These are phyloP conservation scores for Ophion ventricosus DNA, from an alignment of 2,888 invertebrate genomes.

Conservation along the genomic window DNA sequence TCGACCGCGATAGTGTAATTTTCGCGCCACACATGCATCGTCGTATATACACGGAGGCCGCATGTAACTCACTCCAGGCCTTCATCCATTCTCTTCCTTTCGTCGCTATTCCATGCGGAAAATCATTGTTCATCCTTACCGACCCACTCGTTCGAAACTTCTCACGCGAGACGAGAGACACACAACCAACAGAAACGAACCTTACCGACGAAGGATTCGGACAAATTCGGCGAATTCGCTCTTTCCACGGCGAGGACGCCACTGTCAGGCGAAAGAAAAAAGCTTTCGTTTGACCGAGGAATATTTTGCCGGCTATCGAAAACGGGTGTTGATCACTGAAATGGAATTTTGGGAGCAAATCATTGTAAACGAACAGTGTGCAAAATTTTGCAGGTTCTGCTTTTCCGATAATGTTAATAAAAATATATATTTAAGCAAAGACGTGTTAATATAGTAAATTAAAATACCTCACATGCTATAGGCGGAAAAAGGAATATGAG, in stretches of 20 bases:
- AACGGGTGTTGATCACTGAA: background rate
- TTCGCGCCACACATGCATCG: slow-evolving; percentile 30
- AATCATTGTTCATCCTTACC: slow-evolving; percentile 66
- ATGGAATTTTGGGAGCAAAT: background rate
- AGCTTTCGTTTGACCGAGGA: background rate
- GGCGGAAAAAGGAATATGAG: too few relatives aligned
- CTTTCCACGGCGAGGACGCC: slow-evolving; percentile 75
- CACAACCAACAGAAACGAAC: slow-evolving; percentile 61
- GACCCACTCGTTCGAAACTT: slow-evolving; percentile 41
- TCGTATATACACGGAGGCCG: background rate
- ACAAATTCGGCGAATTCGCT: slow-evolving; percentile 70
- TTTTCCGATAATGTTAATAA: background rate
- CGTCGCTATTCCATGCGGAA: slow-evolving; percentile 3
- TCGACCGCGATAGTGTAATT: slow-evolving; percentile 55
- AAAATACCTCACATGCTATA: too few relatives aligned
- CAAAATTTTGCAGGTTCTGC: background rate
- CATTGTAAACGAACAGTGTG: background rate
- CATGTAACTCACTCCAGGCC: slow-evolving; percentile 23
- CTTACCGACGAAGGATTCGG: slow-evolving; percentile 71
- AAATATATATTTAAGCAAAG: too few relatives aligned
- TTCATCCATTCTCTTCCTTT: background rate
- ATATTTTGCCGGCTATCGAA: background rate
- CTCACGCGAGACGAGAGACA: background rate
- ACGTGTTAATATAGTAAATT: too few relatives aligned
- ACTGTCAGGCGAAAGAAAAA: slow-evolving; percentile 68